Evolutionary conservation across 2,888 invertebrate species (phyloP).

Genomic region (Leucophora obtusa): DNA sequence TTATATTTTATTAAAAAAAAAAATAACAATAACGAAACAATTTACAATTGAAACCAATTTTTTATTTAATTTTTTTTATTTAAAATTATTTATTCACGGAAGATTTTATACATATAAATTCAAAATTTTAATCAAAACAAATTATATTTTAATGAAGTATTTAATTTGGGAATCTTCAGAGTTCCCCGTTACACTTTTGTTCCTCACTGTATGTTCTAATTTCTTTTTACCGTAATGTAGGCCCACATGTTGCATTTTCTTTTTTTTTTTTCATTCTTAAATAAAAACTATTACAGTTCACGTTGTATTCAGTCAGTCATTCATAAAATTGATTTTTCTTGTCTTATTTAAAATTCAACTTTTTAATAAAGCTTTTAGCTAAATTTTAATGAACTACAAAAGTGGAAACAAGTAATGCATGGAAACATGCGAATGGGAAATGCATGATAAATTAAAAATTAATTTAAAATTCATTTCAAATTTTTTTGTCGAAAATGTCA

Average conservation of each 20-base stretch:
- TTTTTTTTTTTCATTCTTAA: constrained; percentile 22
- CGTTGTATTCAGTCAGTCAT: constrained; percentile 36
- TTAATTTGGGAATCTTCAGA: too few species aligned
- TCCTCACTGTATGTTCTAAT: background rate
- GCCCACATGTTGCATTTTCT: constrained; percentile 59
- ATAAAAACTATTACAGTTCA: background rate
- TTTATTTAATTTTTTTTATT: too few species aligned
- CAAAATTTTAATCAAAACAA: too few species aligned
- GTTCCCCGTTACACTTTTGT: too few species aligned
- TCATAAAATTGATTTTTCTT: constrained; percentile 59
- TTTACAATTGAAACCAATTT: too few species aligned
- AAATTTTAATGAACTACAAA: constrained; percentile 40
- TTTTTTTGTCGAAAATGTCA: too few species aligned
- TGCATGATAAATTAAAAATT: background rate
- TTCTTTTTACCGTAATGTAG: background rate
- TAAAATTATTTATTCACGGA: too few species aligned
- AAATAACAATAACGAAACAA: too few species aligned
- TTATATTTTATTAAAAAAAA: too few species aligned
- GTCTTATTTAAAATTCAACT: constrained; percentile 40
- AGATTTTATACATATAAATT: too few species aligned
- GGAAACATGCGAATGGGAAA: background rate
- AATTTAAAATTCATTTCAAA: too few species aligned
- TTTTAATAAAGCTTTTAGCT: constrained; percentile 28
- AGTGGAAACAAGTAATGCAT: constrained; percentile 15
- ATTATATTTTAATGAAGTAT: too few species aligned